Base-by-base conservation (phyloP, 2,113 vertebrate genomes). In the Gobius niger region DNA sequence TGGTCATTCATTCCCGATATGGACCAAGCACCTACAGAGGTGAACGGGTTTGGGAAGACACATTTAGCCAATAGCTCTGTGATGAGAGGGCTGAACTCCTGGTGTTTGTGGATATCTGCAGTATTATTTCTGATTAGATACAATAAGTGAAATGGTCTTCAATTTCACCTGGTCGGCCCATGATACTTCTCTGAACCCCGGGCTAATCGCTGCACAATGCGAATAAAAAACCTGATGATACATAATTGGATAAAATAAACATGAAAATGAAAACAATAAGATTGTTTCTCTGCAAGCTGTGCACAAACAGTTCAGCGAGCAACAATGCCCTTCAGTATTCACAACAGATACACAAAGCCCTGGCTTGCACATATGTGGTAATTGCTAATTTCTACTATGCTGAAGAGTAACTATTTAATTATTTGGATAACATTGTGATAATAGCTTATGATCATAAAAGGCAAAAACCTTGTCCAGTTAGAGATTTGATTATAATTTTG, bases 131-230 rank as follows among this genome's bases (percentile, higher is more conserved):
- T 59, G 46, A 44, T 74, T 44, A 56, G 19, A 75, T 67, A 57
- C 68, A 68, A 72, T 54, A 44, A 56, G 52, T 54, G 40, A 54
- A 70, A 70, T 77, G 66, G 63, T 44, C 14, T 18, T 24, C 14
- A 50, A 52, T 63, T n/a, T 57, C 69, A 56, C 42, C 49, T 69
- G 54, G n/a, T 46, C 42, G 50, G 44, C 18, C n/a, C 1, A 0
- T 14, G 53, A 63, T 63, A 16, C 60, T n/a, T 60, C 14, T 60
- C 14, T 60, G 41, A 60, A 44, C 57, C 57, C n/a, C 9, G 40
- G 40, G 57, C 57, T 42, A 42, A 41, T 59, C 4, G 34, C 34
- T 15, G 57, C 34, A 44, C 40, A n/a, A 60, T 15, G 14, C 14
- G 24, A 57, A 57, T 14, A 50, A 12, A 40, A 24, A 41, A 6